Conservation (phyloP, 2,797 vertebrate genomes). For the Scleropages formosus region DNA sequence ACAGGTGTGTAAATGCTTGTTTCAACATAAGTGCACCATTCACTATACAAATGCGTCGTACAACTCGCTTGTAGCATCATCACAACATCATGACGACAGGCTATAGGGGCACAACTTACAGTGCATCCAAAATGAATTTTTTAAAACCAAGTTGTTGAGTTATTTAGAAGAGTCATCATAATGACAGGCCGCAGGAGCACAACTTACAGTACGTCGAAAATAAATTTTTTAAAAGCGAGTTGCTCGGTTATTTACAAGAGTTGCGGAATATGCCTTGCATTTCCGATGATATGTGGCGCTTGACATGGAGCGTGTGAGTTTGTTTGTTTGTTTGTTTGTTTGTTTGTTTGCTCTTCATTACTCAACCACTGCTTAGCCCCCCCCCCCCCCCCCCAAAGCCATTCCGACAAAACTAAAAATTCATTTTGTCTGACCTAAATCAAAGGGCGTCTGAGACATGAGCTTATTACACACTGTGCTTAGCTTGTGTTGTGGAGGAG, state of each 20-base stretch:
- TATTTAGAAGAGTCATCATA: no score
- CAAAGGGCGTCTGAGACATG: constrained; percentile 77
- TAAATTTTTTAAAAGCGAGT: background rate
- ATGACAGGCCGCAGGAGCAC: no score
- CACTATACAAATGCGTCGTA: no score
- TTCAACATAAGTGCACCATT: no score
- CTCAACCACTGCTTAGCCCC: constrained; percentile 62
- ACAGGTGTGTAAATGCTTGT: no score
- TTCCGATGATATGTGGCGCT: constrained; percentile 43
- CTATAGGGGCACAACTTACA: no score
- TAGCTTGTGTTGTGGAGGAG: constrained; percentile 80
- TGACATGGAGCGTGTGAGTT: no score
- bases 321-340: constrained; percentile 30
- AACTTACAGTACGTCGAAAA: no score
- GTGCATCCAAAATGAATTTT: no score
- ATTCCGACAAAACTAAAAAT: constrained; percentile 76
- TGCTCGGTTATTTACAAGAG: background rate
- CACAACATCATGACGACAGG: no score
- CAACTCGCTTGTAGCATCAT: no score
- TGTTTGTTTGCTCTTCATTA: constrained; percentile 55
- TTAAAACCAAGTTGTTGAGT: no score
- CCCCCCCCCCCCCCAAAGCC: constrained; percentile 61
- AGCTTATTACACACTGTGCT: constrained; percentile 75
- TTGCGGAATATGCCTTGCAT: constrained; percentile 41
- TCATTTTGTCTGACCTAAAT: constrained; percentile 83